Conservation (phyloP, 2,797 vertebrate species). For the Gila robusta region DNA sequence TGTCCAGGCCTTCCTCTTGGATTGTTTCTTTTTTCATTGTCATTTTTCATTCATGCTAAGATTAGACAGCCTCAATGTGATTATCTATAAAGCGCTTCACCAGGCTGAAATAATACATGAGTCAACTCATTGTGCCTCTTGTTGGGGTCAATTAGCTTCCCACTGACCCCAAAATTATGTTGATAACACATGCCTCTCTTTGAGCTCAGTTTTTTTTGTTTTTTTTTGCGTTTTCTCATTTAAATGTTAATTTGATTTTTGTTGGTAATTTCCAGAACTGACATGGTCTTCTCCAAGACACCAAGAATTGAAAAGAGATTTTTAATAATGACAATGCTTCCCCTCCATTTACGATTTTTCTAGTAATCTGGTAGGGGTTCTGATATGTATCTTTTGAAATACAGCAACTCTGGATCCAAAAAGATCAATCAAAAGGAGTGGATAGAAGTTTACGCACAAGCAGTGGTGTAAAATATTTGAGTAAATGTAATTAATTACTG, state of each 20-base stretch:
- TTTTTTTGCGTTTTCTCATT: background rate
- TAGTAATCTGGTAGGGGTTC: background rate
- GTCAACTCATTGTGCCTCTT: slow-evolving; percentile 19
- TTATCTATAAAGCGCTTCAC: slow-evolving; percentile 49
- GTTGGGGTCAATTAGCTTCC: slow-evolving; percentile 56
- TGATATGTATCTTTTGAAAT: background rate
- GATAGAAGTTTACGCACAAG: background rate
- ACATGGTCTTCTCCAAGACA: background rate
- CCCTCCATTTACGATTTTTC: background rate
- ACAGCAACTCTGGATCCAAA: background rate
- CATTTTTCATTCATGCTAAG: slow-evolving; percentile 48
- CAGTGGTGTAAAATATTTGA: background rate
- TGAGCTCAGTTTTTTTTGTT: background rate
- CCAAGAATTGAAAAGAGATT: background rate
- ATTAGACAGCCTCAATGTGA: slow-evolving; percentile 47
- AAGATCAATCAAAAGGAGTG: background rate
- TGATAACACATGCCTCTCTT: slow-evolving; percentile 20
- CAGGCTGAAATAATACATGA: slow-evolving; percentile 48
- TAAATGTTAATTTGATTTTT: background rate
- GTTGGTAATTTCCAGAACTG: background rate
- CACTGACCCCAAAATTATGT: slow-evolving; percentile 45
- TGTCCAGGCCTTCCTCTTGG: background rate
- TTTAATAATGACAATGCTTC: background rate
- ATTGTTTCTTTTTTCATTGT: slow-evolving; percentile 8
- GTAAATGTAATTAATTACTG: background rate